Conservation (phyloP, 2,797 vertebrate genomes). For the Enteromius radiatus region DNA sequence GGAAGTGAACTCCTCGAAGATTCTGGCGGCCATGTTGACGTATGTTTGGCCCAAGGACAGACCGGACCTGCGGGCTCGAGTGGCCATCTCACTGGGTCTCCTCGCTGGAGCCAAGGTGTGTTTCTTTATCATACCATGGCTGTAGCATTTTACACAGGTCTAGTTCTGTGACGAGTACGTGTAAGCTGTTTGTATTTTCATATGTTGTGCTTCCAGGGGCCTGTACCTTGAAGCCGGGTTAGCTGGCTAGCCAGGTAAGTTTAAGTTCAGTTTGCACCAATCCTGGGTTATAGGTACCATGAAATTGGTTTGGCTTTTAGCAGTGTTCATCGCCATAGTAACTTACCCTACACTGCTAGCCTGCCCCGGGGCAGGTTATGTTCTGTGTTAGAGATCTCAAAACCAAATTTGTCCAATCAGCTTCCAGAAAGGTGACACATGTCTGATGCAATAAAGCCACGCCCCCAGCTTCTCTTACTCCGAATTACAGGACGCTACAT, state of each 20-base stretch:
- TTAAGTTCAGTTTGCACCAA: too few relatives aligned
- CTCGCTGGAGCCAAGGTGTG: constrained; percentile 91
- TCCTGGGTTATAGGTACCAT: too few relatives aligned
- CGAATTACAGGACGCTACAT: too few relatives aligned
- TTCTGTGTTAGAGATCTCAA: background rate
- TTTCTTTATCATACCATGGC: background rate
- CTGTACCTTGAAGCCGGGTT: too few relatives aligned
- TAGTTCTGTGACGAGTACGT: background rate
- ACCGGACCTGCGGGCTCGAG: constrained; percentile 91
- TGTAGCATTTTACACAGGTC: background rate
- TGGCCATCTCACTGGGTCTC: constrained; percentile 87
- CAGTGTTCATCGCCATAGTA: too few relatives aligned
- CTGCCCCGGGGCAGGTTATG: background rate
- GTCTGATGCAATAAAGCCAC: too few relatives aligned
- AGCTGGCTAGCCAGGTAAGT: too few relatives aligned
- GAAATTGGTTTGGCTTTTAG: too few relatives aligned
- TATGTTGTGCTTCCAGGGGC: background rate
- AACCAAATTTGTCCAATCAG: too few relatives aligned
- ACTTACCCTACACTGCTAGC: background rate
- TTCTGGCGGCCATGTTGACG: constrained; percentile 90
- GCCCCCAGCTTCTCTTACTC: too few relatives aligned
- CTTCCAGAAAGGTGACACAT: too few relatives aligned
- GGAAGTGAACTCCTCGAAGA: constrained; percentile 87
- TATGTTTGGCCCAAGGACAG: constrained; percentile 96
- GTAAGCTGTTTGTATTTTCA: background rate